A percentile compares a stretch with the other conserved stretches of the same genome.
phyloP scores from a whole-genome alignment of 2,888 invertebrate genomes.

The Tholera decimalis region DNA sequence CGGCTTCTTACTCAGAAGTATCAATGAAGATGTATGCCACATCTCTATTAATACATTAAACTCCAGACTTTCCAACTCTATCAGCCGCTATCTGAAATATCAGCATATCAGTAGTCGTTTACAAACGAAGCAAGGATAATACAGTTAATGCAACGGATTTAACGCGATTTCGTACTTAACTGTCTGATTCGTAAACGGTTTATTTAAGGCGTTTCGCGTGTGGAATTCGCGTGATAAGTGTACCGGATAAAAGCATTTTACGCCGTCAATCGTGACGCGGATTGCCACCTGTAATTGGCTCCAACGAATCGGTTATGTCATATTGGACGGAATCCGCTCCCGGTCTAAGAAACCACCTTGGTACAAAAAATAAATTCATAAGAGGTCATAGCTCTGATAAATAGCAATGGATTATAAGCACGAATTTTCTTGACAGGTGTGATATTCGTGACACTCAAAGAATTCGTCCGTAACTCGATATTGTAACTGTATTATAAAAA shows the following conservation, averaged over 20 bases:
- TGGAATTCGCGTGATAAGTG: constrained; percentile 76
- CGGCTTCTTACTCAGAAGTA: neutral
- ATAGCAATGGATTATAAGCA: constrained; percentile 35
- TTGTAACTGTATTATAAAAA: constrained; percentile 25
- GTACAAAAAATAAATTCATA: constrained; percentile 29
- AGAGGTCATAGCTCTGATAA: constrained; percentile 47
- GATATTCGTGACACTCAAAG: constrained; percentile 36
- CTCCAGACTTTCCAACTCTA: constrained; percentile 17
- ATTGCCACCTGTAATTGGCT: constrained; percentile 72
- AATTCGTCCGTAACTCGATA: constrained; percentile 10
- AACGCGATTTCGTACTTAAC: constrained; percentile 61
- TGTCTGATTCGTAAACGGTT: constrained; percentile 58
- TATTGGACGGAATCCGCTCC: constrained; percentile 61
- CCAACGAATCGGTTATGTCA: constrained; percentile 79
- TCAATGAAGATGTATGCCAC: constrained; percentile 30
- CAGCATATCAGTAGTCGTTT: constrained; percentile 46
- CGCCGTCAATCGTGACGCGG: constrained; percentile 72
- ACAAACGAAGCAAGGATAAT: constrained; percentile 57
- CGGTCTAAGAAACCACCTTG: constrained; percentile 28
- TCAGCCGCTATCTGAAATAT: constrained; percentile 38
- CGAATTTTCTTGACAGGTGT: constrained; percentile 36
- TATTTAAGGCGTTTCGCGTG: constrained; percentile 59
- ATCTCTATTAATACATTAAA: constrained; percentile 17
- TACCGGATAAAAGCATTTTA: constrained; percentile 75
- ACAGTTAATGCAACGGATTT: constrained; percentile 64